Percentiles rank a stretch among this genome's conserved stretches.
Evolutionary conservation across 2,888 invertebrate species (phyloP).

Genomic region (Lasioglossum calceatum): DNA sequence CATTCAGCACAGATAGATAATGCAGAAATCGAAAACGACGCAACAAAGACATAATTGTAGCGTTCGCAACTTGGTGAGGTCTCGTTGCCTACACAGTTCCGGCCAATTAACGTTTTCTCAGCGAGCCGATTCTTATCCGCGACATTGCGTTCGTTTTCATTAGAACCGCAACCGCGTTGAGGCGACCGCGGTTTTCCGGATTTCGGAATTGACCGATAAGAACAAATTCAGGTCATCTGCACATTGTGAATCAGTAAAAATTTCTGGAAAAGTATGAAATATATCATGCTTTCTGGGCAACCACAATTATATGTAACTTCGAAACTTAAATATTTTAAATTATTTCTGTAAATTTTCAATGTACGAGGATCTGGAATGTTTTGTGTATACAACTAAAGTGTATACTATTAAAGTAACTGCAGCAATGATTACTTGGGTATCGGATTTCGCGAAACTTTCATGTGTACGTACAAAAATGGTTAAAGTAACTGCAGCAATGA

Average conservation of each 20-base stretch:
- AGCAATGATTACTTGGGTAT: not conserved
- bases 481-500: not conserved
- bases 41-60: not conserved
- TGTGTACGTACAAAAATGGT: not conserved
- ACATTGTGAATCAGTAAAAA: not conserved
- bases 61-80: not conserved
- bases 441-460: too few relatives aligned
- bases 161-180: conserved; percentile 32
- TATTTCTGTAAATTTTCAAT: not conserved
- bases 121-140: conserved; percentile 36
- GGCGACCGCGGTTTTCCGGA: conserved; percentile 20
- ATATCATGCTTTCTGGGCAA: not conserved
- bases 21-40: not conserved
- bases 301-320: not conserved
- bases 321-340: not conserved
- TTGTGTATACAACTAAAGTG: too few relatives aligned
- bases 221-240: not conserved
- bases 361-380: not conserved
- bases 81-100: conserved; percentile 17
- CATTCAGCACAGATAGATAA: not conserved
- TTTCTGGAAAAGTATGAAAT: not conserved
- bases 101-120: conserved; percentile 39
- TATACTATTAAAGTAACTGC: not conserved
- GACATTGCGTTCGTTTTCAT: conserved; percentile 33
- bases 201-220: conserved; percentile 28